Conservation (phyloP, 2,888 invertebrate species). For the Caenorhabditis zanzibari region DNA sequence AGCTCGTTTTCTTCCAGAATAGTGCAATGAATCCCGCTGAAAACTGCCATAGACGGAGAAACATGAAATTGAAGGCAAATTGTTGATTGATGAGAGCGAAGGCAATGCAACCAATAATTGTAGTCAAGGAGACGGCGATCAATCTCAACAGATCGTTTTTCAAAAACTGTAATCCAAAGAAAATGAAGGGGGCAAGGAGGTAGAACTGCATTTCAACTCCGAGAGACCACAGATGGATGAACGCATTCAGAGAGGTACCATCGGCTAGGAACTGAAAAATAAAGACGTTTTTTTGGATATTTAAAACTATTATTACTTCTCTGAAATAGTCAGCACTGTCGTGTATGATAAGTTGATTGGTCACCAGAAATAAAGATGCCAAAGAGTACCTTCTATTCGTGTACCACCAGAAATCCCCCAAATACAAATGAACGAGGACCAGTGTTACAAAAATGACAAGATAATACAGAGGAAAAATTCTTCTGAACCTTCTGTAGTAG, state of each 20-base stretch:
- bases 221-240: conserved; percentile 62
- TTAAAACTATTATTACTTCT: conserved; percentile 26
- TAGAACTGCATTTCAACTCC: conserved; percentile 66
- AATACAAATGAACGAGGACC: conserved; percentile 33
- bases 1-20: conserved; percentile 48
- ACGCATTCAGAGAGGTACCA: conserved; percentile 60
- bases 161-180: conserved; percentile 41
- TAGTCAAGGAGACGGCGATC: conserved; percentile 20
- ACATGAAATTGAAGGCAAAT: conserved; percentile 66
- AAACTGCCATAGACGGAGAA: conserved; percentile 63
- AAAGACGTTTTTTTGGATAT: not conserved
- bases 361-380: conserved; percentile 56
- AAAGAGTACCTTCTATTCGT: conserved; percentile 59
- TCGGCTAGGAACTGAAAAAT: conserved; percentile 60
- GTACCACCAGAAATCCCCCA: conserved; percentile 59
- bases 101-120: conserved; percentile 25
- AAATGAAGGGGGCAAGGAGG: conserved; percentile 61
- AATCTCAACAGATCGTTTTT: conserved; percentile 51
- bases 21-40: conserved; percentile 54
- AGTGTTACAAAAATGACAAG: conserved; percentile 31
- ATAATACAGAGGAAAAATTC: conserved; percentile 63
- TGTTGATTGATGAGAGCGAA: conserved; percentile 57
- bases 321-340: conserved; percentile 66
- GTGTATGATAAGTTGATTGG: conserved; percentile 67
- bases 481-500: conserved; percentile 49